A percentile compares a stretch with the other conserved stretches of the same genome.
phyloP scores from a whole-genome alignment of 2,113 vertebrate species.

The Hipposideros armiger region DNA sequence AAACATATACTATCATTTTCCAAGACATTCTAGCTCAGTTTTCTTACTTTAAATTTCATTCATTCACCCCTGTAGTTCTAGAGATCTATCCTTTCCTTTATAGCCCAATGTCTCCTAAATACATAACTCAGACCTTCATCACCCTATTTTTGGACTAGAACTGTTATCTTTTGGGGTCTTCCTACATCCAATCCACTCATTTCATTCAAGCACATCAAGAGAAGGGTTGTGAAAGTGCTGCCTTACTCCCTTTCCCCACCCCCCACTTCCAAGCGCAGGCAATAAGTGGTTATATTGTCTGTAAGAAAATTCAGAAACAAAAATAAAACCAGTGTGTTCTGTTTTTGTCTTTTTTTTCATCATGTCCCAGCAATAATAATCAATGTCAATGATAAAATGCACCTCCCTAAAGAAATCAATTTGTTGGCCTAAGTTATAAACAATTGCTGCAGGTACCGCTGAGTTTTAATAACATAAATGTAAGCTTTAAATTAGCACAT shows the following conservation, averaged over 20 bases:
- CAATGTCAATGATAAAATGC: not conserved
- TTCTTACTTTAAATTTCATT: slow-evolving; percentile 31
- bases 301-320: not conserved
- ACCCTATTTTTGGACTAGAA: not conserved
- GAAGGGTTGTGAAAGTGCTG: not conserved
- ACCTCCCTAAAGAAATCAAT: not conserved
- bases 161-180: not conserved
- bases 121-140: not conserved
- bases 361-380: not conserved
- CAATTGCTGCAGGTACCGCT: not conserved
- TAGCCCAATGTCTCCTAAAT: not conserved
- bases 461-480: not conserved
- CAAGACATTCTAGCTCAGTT: slow-evolving; percentile 1
- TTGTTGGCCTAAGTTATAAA: not conserved
- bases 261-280: not conserved
- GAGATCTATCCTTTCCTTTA: not conserved
- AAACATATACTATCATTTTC: not conserved
- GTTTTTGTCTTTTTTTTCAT: not conserved
- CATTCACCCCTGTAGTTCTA: not conserved
- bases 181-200: not conserved
- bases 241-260: no score
- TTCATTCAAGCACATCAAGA: not conserved
- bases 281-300: not conserved
- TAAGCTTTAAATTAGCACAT: not conserved
- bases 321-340: not conserved